Base-by-base conservation (phyloP, 2,888 invertebrate species). In the Cactoblastis cactorum region DNA sequence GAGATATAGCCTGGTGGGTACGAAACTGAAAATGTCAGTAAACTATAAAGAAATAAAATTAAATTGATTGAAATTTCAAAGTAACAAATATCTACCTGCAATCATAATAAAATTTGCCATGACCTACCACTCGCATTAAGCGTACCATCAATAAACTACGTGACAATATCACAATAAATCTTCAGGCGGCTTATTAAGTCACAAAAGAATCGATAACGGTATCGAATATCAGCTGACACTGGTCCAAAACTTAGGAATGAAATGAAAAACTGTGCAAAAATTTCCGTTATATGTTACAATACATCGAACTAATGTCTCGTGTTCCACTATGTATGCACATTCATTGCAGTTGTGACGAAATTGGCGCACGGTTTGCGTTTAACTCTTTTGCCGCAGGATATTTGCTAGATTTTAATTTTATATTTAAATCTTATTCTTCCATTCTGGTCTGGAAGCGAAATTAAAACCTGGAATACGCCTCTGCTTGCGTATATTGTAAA, bases 261-360 rank as follows among this genome's bases (percentile, higher is more conserved):
- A 43, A 22, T 28, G 12, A 15, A 17, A 32, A 43, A 32, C 17
- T 17, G 43, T 28, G 43, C 43, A 32, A 28, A 43, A 32, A 28
- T 15, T 3, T 11, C 43, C 43, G 43, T 43, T 43, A 28, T 24
- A 28, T 17, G 19, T 12, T 9, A n/a, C 9, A 38, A 24, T 15
- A 14, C 43, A 11, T 24, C 11, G 32, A 37, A 46, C 34, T 41
- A 38, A 24, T 34, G 24, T 35, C 45, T 37, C 17, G 17, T 51
- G 54, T 49, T 53, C 57, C 35, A 57, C 50, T 52, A 52, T 33
- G 18, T 39, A 32, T 48, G 52, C 50, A 51, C 46, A 45, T 50
- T 48, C 53, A 46, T 43, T 45, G 50, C 46, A 53, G 46, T 57
- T 51, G 45, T 57, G 54, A 54, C 51, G 54, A 50, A 54, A 57